phyloP scores from a whole-genome alignment of 2,888 invertebrate genomes.

The Catocala sponsa region DNA sequence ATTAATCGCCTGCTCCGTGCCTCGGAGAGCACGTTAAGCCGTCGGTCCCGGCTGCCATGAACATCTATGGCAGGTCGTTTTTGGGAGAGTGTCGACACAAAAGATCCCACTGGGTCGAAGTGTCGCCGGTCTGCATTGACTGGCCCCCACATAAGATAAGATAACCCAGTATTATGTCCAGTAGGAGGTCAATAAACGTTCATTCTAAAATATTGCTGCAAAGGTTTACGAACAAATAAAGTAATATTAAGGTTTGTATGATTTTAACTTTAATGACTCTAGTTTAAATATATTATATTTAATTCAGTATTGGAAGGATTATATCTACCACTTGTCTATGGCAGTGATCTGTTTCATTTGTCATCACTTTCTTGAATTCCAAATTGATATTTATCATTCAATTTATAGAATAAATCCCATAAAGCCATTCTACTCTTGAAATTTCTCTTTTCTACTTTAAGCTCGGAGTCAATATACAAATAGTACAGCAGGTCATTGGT shows the following conservation, averaged over 20 bases:
- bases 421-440: constrained; percentile 58
- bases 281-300: no score
- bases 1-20: no score
- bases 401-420: constrained; percentile 61
- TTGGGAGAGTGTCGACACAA: no score
- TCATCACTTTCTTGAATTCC: constrained; percentile 30
- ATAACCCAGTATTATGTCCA: background rate
- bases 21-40: no score
- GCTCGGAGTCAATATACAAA: constrained; percentile 52
- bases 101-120: no score
- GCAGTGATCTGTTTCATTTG: background rate
- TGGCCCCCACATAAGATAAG: no score
- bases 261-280: background rate
- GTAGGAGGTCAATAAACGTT: background rate
- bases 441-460: constrained; percentile 49
- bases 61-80: no score
- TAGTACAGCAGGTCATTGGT: constrained; percentile 44
- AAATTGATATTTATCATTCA: constrained; percentile 43
- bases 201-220: background rate
- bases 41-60: no score
- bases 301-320: no score
- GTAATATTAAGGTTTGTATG: background rate
- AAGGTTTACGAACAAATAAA: background rate
- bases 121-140: no score
- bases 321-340: no score